Evolutionary conservation across 2,797 vertebrate genomes (phyloP), one percentile per base, ranked within the genome.

Genomic region (Malacoctenus gilli): DNA sequence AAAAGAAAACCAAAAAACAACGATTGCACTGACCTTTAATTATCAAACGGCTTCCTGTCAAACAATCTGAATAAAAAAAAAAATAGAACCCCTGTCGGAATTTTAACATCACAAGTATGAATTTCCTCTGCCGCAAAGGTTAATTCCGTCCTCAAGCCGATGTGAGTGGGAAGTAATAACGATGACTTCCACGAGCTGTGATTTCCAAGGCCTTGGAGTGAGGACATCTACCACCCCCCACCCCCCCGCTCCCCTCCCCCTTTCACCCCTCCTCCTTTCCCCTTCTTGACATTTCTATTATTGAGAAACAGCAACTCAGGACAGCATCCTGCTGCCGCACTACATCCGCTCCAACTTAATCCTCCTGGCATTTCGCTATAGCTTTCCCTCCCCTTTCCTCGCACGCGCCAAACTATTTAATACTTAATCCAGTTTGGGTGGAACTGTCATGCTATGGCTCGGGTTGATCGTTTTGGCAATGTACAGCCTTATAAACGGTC

Each of bases 201-300:
- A 84, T 84, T 88, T 79, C 77, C 44, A 77, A 77, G 53, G 52
- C 68, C 68, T 72, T 65, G 56, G 57, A 65, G 77, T 63, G 56
- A 71, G 71, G 47, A 74, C 58, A 22, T 22, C 50, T 25, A 10
- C 38, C 68, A 19, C 32, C 68, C 23, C 49, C 50, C 31, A 28
- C 44, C 46, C 31, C 67, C 66, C 74, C 75, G n/a, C 12, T 36
- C 68, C 22, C 32, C 68, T 23, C 49, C 50, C 63, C 63, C 59
- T 50, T 43, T 56, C 31, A 28, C 44, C 46, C 31, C 67, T 67
- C 74, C 75, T 67, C 68, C 34, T 68, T 57, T 62, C 48, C 48
- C 61, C 60, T 63, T 77, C 51, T 80, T 90, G 84, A 89, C 85
- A 89, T 85, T 82, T 86, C 84, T 87, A 86, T 87, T 89, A 89